These are phyloP conservation scores for Macrobrachium rosenbergii DNA, from an alignment of 1,140 invertebrate species.

Conservation along the genomic window DNA sequence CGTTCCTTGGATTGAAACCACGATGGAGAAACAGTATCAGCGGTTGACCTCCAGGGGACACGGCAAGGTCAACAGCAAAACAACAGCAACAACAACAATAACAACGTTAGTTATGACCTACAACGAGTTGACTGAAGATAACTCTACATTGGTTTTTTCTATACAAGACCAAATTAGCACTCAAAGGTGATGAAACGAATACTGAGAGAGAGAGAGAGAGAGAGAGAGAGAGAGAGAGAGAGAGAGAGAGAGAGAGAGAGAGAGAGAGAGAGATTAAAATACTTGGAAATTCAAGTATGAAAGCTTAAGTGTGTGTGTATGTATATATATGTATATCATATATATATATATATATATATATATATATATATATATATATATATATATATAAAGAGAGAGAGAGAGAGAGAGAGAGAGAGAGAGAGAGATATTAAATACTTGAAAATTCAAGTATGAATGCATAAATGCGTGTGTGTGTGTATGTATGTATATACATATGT, in stretches of 20 bases:
- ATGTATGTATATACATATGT: constrained; percentile 60
- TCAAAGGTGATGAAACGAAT: no score
- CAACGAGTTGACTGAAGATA: no score
- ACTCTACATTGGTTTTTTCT: no score
- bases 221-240: constrained; percentile 66
- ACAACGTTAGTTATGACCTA: no score
- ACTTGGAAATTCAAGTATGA: not conserved
- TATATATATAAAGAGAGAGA: constrained; percentile 60
- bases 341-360: no score
- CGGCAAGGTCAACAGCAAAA: no score
- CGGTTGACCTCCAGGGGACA: no score
- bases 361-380: no score
- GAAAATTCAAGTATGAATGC: not conserved
- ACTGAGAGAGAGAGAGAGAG: constrained; percentile 52
- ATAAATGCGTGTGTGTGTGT: constrained; percentile 24
- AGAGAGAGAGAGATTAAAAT: constrained; percentile 24
- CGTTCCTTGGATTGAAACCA: not conserved
- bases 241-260: constrained; percentile 62
- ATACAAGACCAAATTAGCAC: no score
- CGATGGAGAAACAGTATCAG: constrained; percentile 28
- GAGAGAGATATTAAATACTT: not conserved
- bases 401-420: constrained; percentile 58
- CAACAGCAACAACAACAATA: no score
- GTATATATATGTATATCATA: no score
- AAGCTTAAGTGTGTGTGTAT: constrained; percentile 48